phyloP scores from a whole-genome alignment of 2,888 invertebrate genomes.

The Timema podura region DNA sequence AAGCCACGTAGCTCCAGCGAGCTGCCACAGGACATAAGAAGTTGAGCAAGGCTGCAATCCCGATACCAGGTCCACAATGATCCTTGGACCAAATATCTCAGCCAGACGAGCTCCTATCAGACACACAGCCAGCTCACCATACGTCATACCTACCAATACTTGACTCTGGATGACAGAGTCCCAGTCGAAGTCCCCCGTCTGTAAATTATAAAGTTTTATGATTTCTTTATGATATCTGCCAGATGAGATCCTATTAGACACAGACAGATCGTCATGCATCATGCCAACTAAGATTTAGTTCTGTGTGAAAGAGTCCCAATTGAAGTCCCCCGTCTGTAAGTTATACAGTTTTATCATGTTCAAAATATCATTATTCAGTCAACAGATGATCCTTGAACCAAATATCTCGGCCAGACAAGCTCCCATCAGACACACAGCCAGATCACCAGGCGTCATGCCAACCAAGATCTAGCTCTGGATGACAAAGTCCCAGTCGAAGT shows the following conservation, averaged over 20 bases:
- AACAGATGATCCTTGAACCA: not conserved
- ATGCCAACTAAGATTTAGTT: not conserved
- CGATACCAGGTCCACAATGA: not conserved
- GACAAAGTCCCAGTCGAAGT: not conserved
- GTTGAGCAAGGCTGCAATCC: not conserved
- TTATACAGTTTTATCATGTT: too few species aligned
- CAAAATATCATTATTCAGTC: too few species aligned
- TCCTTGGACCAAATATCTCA: not conserved
- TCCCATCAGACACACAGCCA: not conserved
- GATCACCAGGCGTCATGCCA: not conserved
- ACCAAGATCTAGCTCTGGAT: not conserved
- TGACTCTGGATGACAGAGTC: not conserved
- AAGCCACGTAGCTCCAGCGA: not conserved
- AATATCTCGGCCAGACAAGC: not conserved
- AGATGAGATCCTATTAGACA: not conserved
- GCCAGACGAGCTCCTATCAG: not conserved
- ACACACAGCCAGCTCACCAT: not conserved
- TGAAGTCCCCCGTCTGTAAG: not conserved
- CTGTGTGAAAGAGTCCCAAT: not conserved
- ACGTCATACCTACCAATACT: not conserved
- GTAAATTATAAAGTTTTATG: too few species aligned
- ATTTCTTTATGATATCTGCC: too few species aligned
- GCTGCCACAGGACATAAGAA: not conserved
- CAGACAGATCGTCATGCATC: not conserved
- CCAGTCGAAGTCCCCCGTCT: slow-evolving; percentile 7